phyloP scores from a whole-genome alignment of 2,888 invertebrate species.

The Linnaemya tessellans region DNA sequence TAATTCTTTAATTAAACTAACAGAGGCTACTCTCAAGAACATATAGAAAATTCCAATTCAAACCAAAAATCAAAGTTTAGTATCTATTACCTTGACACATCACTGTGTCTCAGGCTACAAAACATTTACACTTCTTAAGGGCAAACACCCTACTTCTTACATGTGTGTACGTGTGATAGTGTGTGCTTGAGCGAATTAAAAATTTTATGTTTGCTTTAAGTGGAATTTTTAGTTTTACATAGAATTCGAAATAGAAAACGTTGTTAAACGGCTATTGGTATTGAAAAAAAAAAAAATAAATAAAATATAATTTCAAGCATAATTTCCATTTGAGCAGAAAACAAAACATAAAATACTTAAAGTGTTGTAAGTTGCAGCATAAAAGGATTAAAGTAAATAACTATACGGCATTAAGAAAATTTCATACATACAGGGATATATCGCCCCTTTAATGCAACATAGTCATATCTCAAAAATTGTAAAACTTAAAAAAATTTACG shows the following conservation, averaged over 20 bases:
- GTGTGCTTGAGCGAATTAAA: background rate
- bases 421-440: background rate
- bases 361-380: slow-evolving; percentile 42
- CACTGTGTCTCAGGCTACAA: slow-evolving; percentile 11
- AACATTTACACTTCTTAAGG: background rate
- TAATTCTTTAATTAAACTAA: no score
- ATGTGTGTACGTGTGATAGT: background rate
- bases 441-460: no score
- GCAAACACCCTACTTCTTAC: slow-evolving; percentile 8
- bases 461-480: background rate
- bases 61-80: no score
- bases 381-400: slow-evolving; percentile 8
- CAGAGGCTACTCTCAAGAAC: no score
- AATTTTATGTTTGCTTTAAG: slow-evolving; percentile 20
- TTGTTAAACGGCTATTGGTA: slow-evolving; percentile 42
- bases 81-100: background rate
- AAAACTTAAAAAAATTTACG: no score
- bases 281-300: background rate
- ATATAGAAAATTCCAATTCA: no score
- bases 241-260: slow-evolving; percentile 57
- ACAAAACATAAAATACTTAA: background rate
- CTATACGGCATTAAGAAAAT: background rate
- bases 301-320: slow-evolving; percentile 1
- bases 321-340: background rate
- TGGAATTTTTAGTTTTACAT: slow-evolving; percentile 64